These are phyloP conservation scores for Armadillidium nasatum DNA, from an alignment of 1,140 invertebrate species.

Conservation along the genomic window DNA sequence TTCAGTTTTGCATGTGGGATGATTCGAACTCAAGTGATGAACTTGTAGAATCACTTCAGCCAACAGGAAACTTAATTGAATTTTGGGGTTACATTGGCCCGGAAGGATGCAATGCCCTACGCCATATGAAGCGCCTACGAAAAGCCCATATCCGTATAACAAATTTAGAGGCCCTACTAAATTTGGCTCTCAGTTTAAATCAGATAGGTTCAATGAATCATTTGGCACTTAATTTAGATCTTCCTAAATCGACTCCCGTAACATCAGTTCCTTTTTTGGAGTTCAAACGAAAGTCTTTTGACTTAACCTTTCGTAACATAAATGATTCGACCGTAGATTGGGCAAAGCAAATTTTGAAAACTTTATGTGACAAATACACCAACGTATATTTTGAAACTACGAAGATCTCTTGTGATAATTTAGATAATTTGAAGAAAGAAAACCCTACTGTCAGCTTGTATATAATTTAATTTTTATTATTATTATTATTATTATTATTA, in stretches of 20 bases:
- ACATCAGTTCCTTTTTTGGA: neutral
- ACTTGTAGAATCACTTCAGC: slow-evolving; percentile 27
- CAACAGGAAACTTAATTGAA: slow-evolving; percentile 27
- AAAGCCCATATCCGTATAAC: slow-evolving; percentile 21
- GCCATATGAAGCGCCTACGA: slow-evolving; percentile 19
- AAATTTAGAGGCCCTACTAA: neutral
- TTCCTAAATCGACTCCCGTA: slow-evolving; percentile 5
- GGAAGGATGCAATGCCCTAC: slow-evolving; percentile 1
- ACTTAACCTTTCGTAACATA: slow-evolving; percentile 19
- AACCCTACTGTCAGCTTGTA: neutral
- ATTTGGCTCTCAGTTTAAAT: slow-evolving; percentile 5
- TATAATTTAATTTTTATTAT: neutral
- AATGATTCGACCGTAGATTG: slow-evolving; percentile 18
- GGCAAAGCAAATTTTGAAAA: slow-evolving; percentile 16
- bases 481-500: no score
- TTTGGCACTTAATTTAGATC: slow-evolving; percentile 16
- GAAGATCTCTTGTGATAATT: slow-evolving; percentile 11
- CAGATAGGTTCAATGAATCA: neutral
- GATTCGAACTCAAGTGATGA: slow-evolving; percentile 15
- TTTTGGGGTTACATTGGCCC: slow-evolving; percentile 22
- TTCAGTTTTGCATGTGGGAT: slow-evolving; percentile 25
- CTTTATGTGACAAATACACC: neutral
- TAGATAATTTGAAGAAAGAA: slow-evolving; percentile 17
- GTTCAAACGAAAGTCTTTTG: neutral
- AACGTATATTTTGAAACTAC: slow-evolving; percentile 20